These are phyloP conservation scores for Dipodomys merriami DNA, from an alignment of 2,113 vertebrate species.

Conservation along the genomic window DNA sequence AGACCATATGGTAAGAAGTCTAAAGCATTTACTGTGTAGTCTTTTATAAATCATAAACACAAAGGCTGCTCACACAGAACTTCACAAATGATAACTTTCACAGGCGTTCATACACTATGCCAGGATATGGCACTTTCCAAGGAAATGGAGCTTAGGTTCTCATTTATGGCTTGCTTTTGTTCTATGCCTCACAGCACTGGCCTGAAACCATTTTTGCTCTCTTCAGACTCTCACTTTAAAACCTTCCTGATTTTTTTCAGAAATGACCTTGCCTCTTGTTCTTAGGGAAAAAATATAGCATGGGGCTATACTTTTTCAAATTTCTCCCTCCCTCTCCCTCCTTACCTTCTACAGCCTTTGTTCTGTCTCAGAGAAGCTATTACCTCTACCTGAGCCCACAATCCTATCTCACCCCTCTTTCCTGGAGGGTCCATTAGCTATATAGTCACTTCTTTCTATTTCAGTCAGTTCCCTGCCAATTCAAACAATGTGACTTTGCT, in stretches of 20 bases:
- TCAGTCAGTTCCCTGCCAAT: background rate
- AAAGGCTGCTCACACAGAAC: background rate
- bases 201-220: background rate
- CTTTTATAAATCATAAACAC: background rate
- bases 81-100: background rate
- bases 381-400: background rate
- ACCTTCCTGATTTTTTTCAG: background rate
- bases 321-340: background rate
- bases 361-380: background rate
- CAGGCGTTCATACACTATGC: background rate
- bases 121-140: background rate
- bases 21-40: background rate
- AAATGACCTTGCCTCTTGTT: background rate
- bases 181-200: background rate
- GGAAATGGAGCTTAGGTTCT: background rate
- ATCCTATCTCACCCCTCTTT: background rate
- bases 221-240: background rate
- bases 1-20: background rate
- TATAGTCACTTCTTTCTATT: background rate
- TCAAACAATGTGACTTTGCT: background rate
- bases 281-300: background rate
- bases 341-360: background rate
- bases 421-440: too few species aligned
- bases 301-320: background rate
- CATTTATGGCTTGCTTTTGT: background rate